These are phyloP conservation scores for Smithornis capensis DNA, from an alignment of 2,113 vertebrate species.

Conservation along the genomic window DNA sequence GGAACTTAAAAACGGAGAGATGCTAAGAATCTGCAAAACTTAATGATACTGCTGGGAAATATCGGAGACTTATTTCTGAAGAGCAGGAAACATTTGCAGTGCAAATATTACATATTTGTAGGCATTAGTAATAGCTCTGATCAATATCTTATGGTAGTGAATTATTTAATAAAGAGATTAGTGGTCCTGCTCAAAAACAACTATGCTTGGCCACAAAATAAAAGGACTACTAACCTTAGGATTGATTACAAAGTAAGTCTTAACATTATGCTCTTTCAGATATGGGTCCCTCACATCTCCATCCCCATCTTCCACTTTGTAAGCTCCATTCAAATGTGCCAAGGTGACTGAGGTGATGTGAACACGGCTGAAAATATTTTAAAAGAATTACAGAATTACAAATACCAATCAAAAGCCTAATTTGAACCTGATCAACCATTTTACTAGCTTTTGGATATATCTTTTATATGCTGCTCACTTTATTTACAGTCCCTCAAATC, in stretches of 20 bases:
- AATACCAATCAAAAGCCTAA: background rate
- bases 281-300: constrained; percentile 93
- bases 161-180: constrained; percentile 12
- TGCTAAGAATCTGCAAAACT: background rate
- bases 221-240: constrained; percentile 84
- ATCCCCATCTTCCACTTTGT: constrained; percentile 94
- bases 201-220: background rate
- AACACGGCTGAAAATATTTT: constrained; percentile 84
- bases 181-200: background rate
- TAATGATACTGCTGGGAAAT: constrained; percentile 13
- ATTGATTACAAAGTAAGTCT: constrained; percentile 95
- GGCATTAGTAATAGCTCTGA: background rate
- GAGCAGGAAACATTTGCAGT: background rate
- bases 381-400: constrained; percentile 7
- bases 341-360: constrained; percentile 95
- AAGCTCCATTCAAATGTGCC: constrained; percentile 90
- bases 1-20: background rate
- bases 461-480: background rate
- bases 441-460: background rate
- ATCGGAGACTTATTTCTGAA: constrained; percentile 41
- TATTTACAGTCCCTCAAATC: background rate
- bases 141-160: background rate
- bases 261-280: constrained; percentile 90
- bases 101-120: background rate
- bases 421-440: background rate